phyloP scores from a whole-genome alignment of 1,140 invertebrate genomes.

The Macrosteles quadrilineatus region DNA sequence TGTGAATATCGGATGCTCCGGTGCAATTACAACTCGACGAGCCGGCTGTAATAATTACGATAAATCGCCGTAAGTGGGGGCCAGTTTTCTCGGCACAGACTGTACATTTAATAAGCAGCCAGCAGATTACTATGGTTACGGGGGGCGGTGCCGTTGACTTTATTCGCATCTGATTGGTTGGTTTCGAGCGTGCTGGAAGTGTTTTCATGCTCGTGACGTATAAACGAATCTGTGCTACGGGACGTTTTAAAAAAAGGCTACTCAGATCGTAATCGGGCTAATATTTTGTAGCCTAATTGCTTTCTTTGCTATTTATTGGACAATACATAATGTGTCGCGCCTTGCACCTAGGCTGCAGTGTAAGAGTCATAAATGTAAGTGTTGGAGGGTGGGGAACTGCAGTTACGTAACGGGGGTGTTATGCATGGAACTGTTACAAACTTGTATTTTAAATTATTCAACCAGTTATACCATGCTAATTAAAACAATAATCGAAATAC shows the following conservation, averaged over 20 bases:
- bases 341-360: neutral
- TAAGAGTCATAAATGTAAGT: too few relatives aligned
- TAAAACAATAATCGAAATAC: too few relatives aligned
- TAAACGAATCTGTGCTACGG: conserved; percentile 22
- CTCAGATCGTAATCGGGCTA: conserved; percentile 10
- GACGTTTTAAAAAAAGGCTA: conserved; percentile 26
- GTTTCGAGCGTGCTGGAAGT: conserved; percentile 29
- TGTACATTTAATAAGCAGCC: conserved; percentile 31
- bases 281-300: conserved; percentile 30
- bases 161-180: conserved; percentile 31
- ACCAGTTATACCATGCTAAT: too few relatives aligned
- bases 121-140: conserved; percentile 29
- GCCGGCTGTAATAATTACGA: conserved; percentile 27
- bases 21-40: conserved; percentile 5
- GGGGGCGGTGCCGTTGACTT: conserved; percentile 28
- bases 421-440: too few relatives aligned
- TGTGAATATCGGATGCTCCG: too few relatives aligned
- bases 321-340: neutral
- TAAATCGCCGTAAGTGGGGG: conserved; percentile 22
- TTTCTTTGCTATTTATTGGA: conserved; percentile 23
- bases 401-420: too few relatives aligned
- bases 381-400: too few relatives aligned
- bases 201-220: conserved; percentile 26
- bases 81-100: neutral
- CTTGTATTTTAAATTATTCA: too few relatives aligned